Conservation (phyloP, 2,888 invertebrate species). For the Protonemura montana region DNA sequence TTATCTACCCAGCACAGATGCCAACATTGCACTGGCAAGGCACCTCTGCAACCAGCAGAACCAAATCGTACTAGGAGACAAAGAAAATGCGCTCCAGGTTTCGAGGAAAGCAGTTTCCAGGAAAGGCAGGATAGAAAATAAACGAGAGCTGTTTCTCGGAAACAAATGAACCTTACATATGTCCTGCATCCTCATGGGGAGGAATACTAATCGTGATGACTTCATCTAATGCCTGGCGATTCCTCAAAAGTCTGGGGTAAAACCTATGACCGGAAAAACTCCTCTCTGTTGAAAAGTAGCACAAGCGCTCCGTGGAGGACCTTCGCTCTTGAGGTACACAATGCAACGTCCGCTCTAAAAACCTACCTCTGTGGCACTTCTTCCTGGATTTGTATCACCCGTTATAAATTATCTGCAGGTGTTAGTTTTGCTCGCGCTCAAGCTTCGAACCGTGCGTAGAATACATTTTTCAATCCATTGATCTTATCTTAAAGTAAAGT, state of each 20-base stretch:
- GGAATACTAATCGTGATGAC: neutral
- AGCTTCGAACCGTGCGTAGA: too few relatives aligned
- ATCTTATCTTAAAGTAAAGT: neutral
- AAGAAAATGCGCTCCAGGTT: neutral
- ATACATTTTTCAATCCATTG: neutral
- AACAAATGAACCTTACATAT: neutral
- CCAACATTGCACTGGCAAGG: too few relatives aligned
- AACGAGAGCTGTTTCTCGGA: neutral
- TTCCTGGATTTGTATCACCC: neutral
- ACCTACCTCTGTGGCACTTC: neutral
- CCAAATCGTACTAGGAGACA: neutral
- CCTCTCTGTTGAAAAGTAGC: neutral
- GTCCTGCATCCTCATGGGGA: neutral
- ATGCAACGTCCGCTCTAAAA: neutral
- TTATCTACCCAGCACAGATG: too few relatives aligned
- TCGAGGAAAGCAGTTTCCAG: neutral
- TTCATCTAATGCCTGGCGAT: neutral
- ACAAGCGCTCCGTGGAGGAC: neutral
- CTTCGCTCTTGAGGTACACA: neutral
- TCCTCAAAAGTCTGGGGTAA: neutral
- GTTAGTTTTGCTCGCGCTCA: neutral
- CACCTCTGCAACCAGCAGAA: too few relatives aligned
- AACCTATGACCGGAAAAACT: neutral
- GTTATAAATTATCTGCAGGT: neutral
- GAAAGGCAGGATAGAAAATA: neutral